A percentile compares a stretch with the other conserved stretches of the same genome.
Evolutionary conservation across 2,797 vertebrate species (phyloP).

Genomic region (Lacerta viridis): DNA sequence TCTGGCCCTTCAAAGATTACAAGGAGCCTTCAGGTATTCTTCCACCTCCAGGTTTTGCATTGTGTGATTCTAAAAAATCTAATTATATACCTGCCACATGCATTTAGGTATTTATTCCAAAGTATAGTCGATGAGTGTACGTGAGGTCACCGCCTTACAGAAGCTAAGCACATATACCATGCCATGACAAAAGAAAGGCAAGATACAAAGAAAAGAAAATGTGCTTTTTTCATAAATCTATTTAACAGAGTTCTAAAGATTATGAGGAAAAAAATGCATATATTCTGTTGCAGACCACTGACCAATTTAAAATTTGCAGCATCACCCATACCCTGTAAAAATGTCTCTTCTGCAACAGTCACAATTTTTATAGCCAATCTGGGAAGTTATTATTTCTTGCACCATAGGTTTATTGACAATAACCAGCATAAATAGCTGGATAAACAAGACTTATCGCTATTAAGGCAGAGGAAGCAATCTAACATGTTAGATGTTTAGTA

Average conservation of each 20-base stretch:
- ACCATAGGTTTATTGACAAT: not conserved
- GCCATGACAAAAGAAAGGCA: too few relatives aligned
- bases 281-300: not conserved
- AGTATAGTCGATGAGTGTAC: too few relatives aligned
- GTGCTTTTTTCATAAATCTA: not conserved
- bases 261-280: not conserved
- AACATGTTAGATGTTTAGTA: constrained; percentile 6
- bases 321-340: not conserved
- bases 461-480: not conserved
- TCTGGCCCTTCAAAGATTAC: not conserved
- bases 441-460: not conserved
- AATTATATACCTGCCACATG: not conserved
- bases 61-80: too few relatives aligned
- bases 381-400: not conserved
- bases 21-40: not conserved
- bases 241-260: not conserved
- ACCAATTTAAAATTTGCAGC: not conserved
- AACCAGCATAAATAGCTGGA: not conserved
- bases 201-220: too few relatives aligned
- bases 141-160: too few relatives aligned
- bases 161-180: too few relatives aligned
- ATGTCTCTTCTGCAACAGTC: not conserved
- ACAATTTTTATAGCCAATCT: not conserved
- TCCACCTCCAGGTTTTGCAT: not conserved
- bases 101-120: not conserved